Base-by-base conservation (phyloP, 2,797 vertebrate species). In the Ciconia nigra region DNA sequence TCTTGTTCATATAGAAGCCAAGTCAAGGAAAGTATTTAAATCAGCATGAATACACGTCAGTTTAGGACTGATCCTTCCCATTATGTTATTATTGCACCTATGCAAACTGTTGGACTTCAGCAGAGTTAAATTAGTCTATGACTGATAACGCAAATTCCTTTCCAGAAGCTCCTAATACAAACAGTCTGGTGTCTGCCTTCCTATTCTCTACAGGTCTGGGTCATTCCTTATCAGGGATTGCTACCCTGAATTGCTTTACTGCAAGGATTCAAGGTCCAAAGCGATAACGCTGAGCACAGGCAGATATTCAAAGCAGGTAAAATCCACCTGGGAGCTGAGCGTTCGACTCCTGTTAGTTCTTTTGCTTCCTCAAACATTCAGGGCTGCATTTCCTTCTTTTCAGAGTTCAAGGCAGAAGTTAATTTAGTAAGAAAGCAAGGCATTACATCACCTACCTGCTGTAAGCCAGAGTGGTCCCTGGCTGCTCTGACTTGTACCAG, bases 281-380 rank as follows among this genome's bases (percentile, higher is more conserved):
- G 51, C 0, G 1, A 6, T 24, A 79, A 54, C 0, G 0, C 20
- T 28, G 20, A 69, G n/a, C 10, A 21, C 22, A 74, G 29, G 44
- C 26, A 72, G 51, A 33, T 49, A 65, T 41, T 47, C 28, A 73
- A 78, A 86, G 13, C n/a, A 78, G 0, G 0, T 46, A 47, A 67
- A 86, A 89, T 25, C 39, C 67, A 84, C 29, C 25, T 1, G 13
- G 35, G 74, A 96, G 22, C 25, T 20, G 21, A 79, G 28, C 0
- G 0, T 65, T 91, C 5, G 4, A 41, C 9, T 90, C 46, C 22
- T 65, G 2, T 21, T 47, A 28, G 25, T 26, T 80, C 24, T 6
- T 58, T 37, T 42, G 6, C 47, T 69, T 88, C 62, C 55, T 89
- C 47, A 55, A 18, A 72, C 2, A 44, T 46, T 77, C 65, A 81